These are phyloP conservation scores for Genyomyrus donnyi DNA, from an alignment of 2,113 vertebrate species.

Conservation along the genomic window DNA sequence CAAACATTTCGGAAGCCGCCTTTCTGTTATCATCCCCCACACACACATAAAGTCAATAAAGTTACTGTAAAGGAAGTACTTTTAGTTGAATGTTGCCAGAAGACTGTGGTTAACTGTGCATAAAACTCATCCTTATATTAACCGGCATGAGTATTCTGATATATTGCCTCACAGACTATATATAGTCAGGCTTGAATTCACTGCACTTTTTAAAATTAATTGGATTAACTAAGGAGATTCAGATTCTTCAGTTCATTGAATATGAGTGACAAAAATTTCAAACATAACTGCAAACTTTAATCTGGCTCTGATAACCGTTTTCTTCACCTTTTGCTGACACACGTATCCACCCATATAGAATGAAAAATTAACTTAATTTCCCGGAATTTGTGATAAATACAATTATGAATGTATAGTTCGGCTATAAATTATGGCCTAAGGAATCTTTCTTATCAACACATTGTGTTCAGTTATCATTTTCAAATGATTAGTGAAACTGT, in stretches of 20 bases:
- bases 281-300: neutral
- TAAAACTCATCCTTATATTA: neutral
- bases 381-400: neutral
- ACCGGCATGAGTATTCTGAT: neutral
- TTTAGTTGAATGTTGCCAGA: neutral
- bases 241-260: neutral
- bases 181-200: neutral
- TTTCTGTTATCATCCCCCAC: neutral
- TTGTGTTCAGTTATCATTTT: neutral
- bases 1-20: neutral
- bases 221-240: neutral
- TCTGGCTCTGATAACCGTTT: neutral
- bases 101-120: neutral
- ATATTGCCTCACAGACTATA: neutral
- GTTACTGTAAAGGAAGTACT: neutral
- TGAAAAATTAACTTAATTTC: neutral
- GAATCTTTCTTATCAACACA: neutral
- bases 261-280: neutral
- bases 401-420: neutral
- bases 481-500: neutral
- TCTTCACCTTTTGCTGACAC: neutral
- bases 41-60: neutral
- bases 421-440: neutral
- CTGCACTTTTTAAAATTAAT: slow-evolving; percentile 2
- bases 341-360: neutral